phyloP scores from a whole-genome alignment of 1,140 invertebrate genomes.

The Drosophila rhopaloa region DNA sequence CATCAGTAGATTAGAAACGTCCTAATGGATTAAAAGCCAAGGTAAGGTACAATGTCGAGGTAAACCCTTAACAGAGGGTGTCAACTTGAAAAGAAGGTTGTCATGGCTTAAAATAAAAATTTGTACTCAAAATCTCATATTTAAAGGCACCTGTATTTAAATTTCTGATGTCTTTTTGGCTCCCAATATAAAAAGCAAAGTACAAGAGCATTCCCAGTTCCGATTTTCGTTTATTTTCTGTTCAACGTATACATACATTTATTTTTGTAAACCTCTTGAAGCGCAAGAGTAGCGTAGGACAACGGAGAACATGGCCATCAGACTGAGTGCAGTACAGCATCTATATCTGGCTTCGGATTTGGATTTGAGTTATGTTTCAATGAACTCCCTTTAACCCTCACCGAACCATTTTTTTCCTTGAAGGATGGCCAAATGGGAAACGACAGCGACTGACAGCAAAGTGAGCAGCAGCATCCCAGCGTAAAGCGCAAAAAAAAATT shows the following conservation, averaged over 20 bases:
- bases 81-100: no score
- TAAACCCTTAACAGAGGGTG: no score
- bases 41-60: no score
- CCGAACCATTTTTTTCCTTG: conserved; percentile 10
- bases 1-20: conserved; percentile 5
- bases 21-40: conserved; percentile 10
- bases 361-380: conserved; percentile 12
- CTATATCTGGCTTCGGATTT: conserved; percentile 6
- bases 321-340: conserved; percentile 20
- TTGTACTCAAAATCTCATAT: no score
- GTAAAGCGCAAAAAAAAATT: conserved; percentile 24
- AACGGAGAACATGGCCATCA: conserved; percentile 17
- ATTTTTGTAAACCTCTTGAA: conserved; percentile 9
- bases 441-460: conserved; percentile 63
- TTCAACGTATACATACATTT: background rate
- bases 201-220: background rate
- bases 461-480: conserved; percentile 27
- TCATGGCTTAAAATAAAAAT: no score
- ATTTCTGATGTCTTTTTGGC: no score
- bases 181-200: background rate
- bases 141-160: no score
- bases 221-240: background rate
- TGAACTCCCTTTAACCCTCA: conserved; percentile 12
- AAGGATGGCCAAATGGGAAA: conserved; percentile 45
- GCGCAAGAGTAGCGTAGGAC: conserved; percentile 1